phyloP scores from a whole-genome alignment of 37 sponge, comb jelly and placozoan genomes.

The Aphrocallistes beatrix region DNA sequence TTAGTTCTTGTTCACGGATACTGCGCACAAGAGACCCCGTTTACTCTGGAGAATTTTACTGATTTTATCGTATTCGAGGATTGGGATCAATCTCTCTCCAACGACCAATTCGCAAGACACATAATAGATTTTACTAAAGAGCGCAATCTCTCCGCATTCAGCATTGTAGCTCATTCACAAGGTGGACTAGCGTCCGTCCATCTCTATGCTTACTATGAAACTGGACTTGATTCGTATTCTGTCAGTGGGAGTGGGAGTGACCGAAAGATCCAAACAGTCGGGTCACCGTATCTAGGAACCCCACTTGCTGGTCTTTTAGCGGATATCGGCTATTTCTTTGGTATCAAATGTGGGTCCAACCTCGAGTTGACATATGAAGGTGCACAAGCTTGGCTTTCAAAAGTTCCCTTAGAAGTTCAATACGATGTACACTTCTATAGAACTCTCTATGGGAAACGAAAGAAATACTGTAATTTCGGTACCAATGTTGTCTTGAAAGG shows the following conservation, averaged over 20 bases:
- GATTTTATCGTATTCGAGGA: conserved; percentile 27
- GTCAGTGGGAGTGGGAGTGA: conserved; percentile 25
- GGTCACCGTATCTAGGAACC: conserved; percentile 34
- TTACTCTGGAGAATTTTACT: conserved; percentile 29
- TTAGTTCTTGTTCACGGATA: conserved; percentile 45
- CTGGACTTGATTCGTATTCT: conserved; percentile 24
- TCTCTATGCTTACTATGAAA: conserved; percentile 28
- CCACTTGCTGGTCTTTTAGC: conserved; percentile 37
- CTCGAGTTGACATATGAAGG: conserved; percentile 31
- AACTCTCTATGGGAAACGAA: conserved; percentile 18
- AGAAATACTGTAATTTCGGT: conserved; percentile 19
- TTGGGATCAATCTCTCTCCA: conserved; percentile 22
- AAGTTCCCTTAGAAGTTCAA: conserved; percentile 24
- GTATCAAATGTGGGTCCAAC: conserved; percentile 36
- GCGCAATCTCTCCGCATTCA: conserved; percentile 13
- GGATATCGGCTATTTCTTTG: conserved; percentile 33
- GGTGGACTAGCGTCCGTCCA: conserved; percentile 34
- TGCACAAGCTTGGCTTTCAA: conserved; percentile 24
- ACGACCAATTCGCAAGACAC: conserved; percentile 28
- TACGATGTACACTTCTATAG: conserved; percentile 32
- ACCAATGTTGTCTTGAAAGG: conserved; percentile 13
- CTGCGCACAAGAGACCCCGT: conserved; percentile 35
- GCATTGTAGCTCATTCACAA: conserved; percentile 36
- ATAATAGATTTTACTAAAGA: conserved; percentile 25
- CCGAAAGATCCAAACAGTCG: conserved; percentile 27